A percentile compares a stretch with the other conserved stretches of the same genome.
These are phyloP conservation scores for Temnothorax ravouxi DNA, from an alignment of 2,888 invertebrate species.

Conservation along the genomic window DNA sequence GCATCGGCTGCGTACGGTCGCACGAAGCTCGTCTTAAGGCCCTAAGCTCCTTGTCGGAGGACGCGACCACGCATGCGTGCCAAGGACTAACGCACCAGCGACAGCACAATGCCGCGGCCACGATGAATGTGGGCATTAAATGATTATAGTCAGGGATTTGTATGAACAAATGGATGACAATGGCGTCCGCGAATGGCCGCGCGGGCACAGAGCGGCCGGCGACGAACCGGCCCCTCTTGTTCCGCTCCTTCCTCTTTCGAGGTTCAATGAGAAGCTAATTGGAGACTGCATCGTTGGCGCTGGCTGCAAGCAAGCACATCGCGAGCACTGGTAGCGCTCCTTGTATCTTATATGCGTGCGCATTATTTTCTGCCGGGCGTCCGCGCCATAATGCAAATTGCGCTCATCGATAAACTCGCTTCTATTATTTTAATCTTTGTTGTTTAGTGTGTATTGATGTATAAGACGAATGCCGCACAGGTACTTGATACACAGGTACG, in stretches of 20 bases:
- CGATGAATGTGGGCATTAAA: constrained; percentile 83
- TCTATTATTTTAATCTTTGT: constrained; percentile 55
- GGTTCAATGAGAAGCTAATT: constrained; percentile 62
- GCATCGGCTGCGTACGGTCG: constrained; percentile 69
- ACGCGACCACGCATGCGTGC: constrained; percentile 83
- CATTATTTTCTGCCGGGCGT: constrained; percentile 38
- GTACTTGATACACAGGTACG: background rate
- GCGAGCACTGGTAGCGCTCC: constrained; percentile 42
- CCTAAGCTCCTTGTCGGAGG: constrained; percentile 82
- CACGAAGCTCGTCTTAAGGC: constrained; percentile 79
- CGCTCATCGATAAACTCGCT: constrained; percentile 50
- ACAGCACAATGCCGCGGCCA: constrained; percentile 75
- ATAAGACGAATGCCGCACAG: constrained; percentile 9
- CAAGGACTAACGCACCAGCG: constrained; percentile 79
- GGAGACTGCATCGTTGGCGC: constrained; percentile 51
- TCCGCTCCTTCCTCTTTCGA: constrained; percentile 65
- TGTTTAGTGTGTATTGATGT: constrained; percentile 34
- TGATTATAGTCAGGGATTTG: constrained; percentile 83
- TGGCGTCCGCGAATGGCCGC: constrained; percentile 72
- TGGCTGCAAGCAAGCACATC: constrained; percentile 25
- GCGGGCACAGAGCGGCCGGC: constrained; percentile 47
- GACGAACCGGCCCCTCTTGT: constrained; percentile 58
- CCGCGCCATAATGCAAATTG: constrained; percentile 50
- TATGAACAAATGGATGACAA: constrained; percentile 84
- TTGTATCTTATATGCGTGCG: constrained; percentile 41